These are phyloP conservation scores for Leguminivora glycinivorella DNA, from an alignment of 1,140 invertebrate species.

Conservation along the genomic window DNA sequence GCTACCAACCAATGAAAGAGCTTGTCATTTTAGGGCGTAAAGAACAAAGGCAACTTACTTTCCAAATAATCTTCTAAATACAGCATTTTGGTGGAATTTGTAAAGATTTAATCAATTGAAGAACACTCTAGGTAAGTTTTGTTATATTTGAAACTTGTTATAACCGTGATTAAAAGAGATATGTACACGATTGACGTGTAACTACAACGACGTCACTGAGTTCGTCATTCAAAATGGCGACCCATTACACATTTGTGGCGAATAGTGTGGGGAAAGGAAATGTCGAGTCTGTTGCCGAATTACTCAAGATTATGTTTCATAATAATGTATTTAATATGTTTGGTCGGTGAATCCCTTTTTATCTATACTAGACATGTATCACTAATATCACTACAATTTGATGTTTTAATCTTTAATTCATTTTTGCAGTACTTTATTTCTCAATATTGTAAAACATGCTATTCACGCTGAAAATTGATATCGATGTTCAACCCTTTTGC, in stretches of 20 bases:
- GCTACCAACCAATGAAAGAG: conserved; percentile 31
- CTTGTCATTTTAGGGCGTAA: conserved; percentile 40
- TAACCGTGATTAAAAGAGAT: conserved; percentile 25
- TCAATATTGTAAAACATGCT: no score
- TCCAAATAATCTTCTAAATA: conserved; percentile 98
- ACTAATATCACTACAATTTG: no score
- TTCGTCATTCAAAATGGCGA: conserved; percentile 27
- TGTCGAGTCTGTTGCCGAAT: not conserved
- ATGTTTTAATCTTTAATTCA: no score
- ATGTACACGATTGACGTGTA: conserved; percentile 41
- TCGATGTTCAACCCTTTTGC: no score
- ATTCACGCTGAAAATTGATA: no score
- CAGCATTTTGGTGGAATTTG: conserved; percentile 84
- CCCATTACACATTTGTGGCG: not conserved
- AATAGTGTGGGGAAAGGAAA: not conserved
- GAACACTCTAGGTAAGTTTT: conserved; percentile 28
- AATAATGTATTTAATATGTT: not conserved
- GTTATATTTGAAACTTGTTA: not conserved
- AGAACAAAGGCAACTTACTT: conserved; percentile 85
- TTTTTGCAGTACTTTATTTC: no score
- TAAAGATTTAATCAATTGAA: conserved; percentile 33
- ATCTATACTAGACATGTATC: no score
- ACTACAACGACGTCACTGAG: conserved; percentile 36
- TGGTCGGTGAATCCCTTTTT: not conserved
- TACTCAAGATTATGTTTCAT: not conserved